Conservation (phyloP, 2,888 invertebrate species). For the Drosophila borborema region DNA sequence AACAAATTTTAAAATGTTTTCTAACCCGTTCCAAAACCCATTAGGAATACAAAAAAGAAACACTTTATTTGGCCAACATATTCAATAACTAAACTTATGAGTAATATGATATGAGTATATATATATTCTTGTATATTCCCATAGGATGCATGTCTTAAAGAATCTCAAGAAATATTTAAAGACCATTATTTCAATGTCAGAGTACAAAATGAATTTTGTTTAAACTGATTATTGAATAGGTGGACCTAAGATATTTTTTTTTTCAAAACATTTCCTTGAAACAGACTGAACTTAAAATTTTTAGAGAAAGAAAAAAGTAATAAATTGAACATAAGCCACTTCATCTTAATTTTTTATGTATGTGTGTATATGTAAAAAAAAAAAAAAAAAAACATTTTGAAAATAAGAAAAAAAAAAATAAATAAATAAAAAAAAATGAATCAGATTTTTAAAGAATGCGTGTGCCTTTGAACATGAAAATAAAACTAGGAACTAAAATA, state of each 20-base stretch:
- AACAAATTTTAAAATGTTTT: slow-evolving; percentile 44
- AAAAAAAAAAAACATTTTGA: slow-evolving; percentile 39
- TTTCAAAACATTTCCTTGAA: slow-evolving; percentile 75
- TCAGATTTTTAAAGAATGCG: slow-evolving; percentile 74
- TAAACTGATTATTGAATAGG: slow-evolving; percentile 24
- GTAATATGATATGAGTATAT: slow-evolving; percentile 29
- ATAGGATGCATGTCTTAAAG: slow-evolving; percentile 77
- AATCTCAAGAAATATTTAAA: slow-evolving; percentile 78
- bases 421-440: slow-evolving; percentile 45
- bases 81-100: slow-evolving; percentile 54
- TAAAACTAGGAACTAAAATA: slow-evolving; percentile 65
- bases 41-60: slow-evolving; percentile 32
- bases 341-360: slow-evolving; percentile 61
- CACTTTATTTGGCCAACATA: slow-evolving; percentile 44
- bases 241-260: slow-evolving; percentile 37
- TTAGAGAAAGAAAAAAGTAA: slow-evolving; percentile 44
- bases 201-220: slow-evolving; percentile 20
- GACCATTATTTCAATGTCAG: slow-evolving; percentile 24
- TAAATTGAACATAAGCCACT: slow-evolving; percentile 51
- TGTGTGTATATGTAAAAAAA: slow-evolving; percentile 44
- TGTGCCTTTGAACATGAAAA: slow-evolving; percentile 72
- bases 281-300: slow-evolving; percentile 75
- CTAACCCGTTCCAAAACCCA: slow-evolving; percentile 54
- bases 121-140: slow-evolving; percentile 53
- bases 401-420: slow-evolving; percentile 19